Base-by-base conservation (phyloP, 2,113 vertebrate genomes). In the Okapia johnstoni region DNA sequence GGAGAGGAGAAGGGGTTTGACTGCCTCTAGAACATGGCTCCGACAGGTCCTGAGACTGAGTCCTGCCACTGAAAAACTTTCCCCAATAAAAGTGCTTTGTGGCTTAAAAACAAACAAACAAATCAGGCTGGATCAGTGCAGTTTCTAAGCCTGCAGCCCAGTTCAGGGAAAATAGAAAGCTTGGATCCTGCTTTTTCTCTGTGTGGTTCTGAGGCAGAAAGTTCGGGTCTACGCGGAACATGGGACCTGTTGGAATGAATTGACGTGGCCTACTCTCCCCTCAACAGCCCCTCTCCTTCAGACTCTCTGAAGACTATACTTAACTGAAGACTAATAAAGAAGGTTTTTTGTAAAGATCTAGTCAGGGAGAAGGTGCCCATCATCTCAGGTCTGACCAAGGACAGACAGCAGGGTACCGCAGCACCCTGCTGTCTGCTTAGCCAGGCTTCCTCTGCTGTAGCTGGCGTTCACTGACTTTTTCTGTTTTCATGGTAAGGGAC, bases 241-340 rank as follows among this genome's bases (percentile, higher is more conserved):
- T 0, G 30, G 36, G 23, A 3, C 21, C 30, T 6, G 3, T 8
- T 7, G 7, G 30, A 14, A 26, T 6, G 16, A 43, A 28, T 15
- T 5, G 10, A 4, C 54, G 4, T 7, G 80, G 14, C 54, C 40
- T 3, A 0, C 48, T 3, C 9, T 2, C 4, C 8, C 7, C 0
- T 0, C 0, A 17, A 7, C 11, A 54, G 12, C 55, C 7, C 21
- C 33, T n/a, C 16, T 55, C 80, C 46, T 16, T 6, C 25, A 26
- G 46, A 12, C 48, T 21, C 9, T 28, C 43, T 14, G 10, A 19
- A 48, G 77, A 17, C n/a, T 7, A 17, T 5, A 2, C 48, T n/a
- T 40, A 12, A 63, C 15, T 52, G 80, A 46, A 40, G 26, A 19
- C 36, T 4, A 15, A 23, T 54, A n/a, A 46, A 9, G 23, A 7